Base-by-base conservation (phyloP, 2,888 invertebrate species). In the Stratiomys singularior region DNA sequence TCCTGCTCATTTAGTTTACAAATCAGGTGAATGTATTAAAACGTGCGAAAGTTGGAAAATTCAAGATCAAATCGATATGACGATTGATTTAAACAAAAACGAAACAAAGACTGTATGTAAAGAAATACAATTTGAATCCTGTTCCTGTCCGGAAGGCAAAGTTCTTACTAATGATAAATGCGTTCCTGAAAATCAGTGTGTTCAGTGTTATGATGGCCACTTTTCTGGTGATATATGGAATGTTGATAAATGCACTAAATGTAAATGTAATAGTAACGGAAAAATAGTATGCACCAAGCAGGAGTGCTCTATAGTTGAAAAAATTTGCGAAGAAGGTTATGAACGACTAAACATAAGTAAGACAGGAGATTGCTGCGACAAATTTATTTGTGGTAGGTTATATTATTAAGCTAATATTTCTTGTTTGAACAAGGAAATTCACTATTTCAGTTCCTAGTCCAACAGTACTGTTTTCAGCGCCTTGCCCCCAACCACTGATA, bases 81-180 rank as follows among this genome's bases (percentile, higher is more conserved):
- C 30, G 67, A 44, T 28, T 3, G 15, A 7, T 3, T 9, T 7
- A 85, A 84, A 82, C 52, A 83, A 84, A 0, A 81, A 85, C 15
- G 82, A 78, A n/a, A 80, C 80, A 1, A 5, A 5, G 9, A 9
- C 5, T 37, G 9, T 9, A 37, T 93, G 93, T 79, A 83, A 85
- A 28, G 85, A 85, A 3, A 86, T 85, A 13, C 86, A 87, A 0
- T 89, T 90, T 0, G 96, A 96, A 83, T 96, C 96, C 0, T 97
- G 97, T 86, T 94, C 93, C 89, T 97, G 97, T 87, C 93, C 95
- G 0, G 87, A 90, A 71, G 93, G 93, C 78, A 90, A 92, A 86
- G 92, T 93, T 0, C 88, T 93, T 80, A 90, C 92, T 77, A 92
- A 93, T 83, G 92, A 90, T 79, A 91, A 91, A 4, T 97, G 96